Percentiles rank a stretch among this genome's conserved stretches.
Evolutionary conservation across 2,113 vertebrate species (phyloP).

Genomic region (Raja brachyura): DNA sequence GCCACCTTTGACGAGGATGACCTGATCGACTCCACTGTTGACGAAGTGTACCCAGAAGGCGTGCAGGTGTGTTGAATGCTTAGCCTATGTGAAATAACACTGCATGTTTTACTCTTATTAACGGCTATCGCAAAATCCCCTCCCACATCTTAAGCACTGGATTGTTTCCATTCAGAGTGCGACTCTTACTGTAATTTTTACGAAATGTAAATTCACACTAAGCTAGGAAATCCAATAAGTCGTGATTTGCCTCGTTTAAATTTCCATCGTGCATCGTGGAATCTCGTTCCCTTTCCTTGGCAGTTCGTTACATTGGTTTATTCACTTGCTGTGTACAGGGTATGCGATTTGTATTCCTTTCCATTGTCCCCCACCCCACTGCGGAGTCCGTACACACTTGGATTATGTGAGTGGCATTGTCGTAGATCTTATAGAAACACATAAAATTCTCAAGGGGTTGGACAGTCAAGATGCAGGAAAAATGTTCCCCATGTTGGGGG

Average conservation of each 20-base stretch:
- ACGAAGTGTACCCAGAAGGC: constrained; percentile 72
- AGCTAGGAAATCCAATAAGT: not conserved
- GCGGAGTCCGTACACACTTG: not conserved
- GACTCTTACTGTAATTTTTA: too few species aligned
- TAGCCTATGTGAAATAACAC: not conserved
- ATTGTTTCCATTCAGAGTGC: not conserved
- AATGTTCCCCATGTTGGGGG: too few species aligned
- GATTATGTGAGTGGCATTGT: too few species aligned
- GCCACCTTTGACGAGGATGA: constrained; percentile 89
- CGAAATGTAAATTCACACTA: not conserved
- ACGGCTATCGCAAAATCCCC: too few species aligned
- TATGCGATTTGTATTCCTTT: too few species aligned
- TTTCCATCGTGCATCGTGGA: constrained; percentile 46
- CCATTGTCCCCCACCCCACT: too few species aligned
- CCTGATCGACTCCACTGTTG: constrained; percentile 71
- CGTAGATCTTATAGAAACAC: too few species aligned
- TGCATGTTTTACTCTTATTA: not conserved
- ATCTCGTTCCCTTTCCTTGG: constrained; percentile 34
- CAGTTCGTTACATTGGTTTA: constrained; percentile 18
- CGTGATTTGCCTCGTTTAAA: not conserved
- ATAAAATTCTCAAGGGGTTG: too few species aligned
- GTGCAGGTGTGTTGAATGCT: constrained; percentile 68
- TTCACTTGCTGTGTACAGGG: not conserved
- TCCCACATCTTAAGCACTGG: not conserved
- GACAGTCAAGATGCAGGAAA: too few species aligned